Base-by-base conservation (phyloP, 1,140 invertebrate species). In the Papilio aristodemus region DNA sequence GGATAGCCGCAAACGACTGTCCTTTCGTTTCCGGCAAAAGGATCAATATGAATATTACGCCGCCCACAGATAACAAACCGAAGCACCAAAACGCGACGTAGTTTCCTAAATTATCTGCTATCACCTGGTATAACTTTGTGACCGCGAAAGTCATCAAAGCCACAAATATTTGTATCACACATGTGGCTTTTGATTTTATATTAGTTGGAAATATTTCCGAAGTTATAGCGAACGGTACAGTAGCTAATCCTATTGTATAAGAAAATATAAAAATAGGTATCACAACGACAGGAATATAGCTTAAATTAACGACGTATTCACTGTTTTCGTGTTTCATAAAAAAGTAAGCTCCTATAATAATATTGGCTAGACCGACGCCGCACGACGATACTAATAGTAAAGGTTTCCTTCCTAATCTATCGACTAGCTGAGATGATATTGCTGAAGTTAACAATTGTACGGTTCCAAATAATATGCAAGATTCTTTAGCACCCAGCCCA, bases 1-100 rank as follows among this genome's bases (percentile, higher is more conserved):
- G 91, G 75, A 92, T 92, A 32, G 88, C 82, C 1, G 90, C 94
- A 32, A 97, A 93, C 0, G 95, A 94, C 81, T 96, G 96, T 0
- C 95, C 95, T 86, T 97, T 97, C 0, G 96, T 97, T 90, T 97
- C 96, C 0, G 96, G 96, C 4, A 97, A 91, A 66, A 93, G 91
- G 6, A 93, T 83, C 37, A 94, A 81, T 62, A 95, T 93, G 78
- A 95, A 96, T 37, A 95, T 64, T 0, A 94, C 83, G 50, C 95
- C 93, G 3, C 93, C 71, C 0, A 94, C 78, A 27, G 95, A 95
- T 67, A 95, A 90, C 8, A 93, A 87, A 0, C 95, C 92, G 83
- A 98, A 98, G 13, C 95, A 84, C 92, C 93, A 95, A 88, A 96
- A 97, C 0, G 94, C 93, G 1, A 94, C 94, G 77, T 96, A 94